phyloP scores from a whole-genome alignment of 1,140 invertebrate genomes.

The Zaprionus ghesquierei region DNA sequence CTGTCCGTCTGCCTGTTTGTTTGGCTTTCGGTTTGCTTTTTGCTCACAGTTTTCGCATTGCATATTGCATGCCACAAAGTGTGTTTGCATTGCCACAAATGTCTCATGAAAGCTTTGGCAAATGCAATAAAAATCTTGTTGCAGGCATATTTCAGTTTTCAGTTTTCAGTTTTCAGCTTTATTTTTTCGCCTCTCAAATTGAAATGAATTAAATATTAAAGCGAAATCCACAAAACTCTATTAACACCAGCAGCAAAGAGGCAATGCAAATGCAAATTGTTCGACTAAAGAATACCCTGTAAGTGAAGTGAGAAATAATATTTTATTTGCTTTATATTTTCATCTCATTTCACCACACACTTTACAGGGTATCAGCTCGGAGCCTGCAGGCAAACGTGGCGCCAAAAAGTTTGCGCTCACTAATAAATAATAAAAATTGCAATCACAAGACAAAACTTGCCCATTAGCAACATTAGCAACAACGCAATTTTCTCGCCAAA shows the following conservation, averaged over 20 bases:
- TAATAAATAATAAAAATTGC: slow-evolving; percentile 70
- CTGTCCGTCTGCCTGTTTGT: slow-evolving; percentile 1
- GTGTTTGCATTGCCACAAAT: slow-evolving; percentile 17
- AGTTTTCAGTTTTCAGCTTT: too few species aligned
- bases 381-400: neutral
- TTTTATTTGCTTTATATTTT: neutral
- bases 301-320: neutral
- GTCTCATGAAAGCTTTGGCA: slow-evolving; percentile 22
- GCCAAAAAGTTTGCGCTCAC: slow-evolving; percentile 32
- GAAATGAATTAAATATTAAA: slow-evolving; percentile 59
- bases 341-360: neutral
- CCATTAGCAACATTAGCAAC: slow-evolving; percentile 65
- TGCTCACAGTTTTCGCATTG: neutral
- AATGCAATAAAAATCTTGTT: slow-evolving; percentile 24
- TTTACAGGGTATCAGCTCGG: neutral
- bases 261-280: too few species aligned
- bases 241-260: slow-evolving; percentile 29
- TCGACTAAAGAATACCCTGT: neutral
- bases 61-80: slow-evolving; percentile 21
- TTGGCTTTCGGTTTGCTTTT: neutral
- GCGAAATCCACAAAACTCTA: slow-evolving; percentile 41
- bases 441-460: slow-evolving; percentile 60
- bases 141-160: slow-evolving; percentile 14
- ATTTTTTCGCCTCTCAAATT: slow-evolving; percentile 3
- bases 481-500: slow-evolving; percentile 34